phyloP scores from a whole-genome alignment of 2,113 vertebrate species.

The Chionodraco myersi region DNA sequence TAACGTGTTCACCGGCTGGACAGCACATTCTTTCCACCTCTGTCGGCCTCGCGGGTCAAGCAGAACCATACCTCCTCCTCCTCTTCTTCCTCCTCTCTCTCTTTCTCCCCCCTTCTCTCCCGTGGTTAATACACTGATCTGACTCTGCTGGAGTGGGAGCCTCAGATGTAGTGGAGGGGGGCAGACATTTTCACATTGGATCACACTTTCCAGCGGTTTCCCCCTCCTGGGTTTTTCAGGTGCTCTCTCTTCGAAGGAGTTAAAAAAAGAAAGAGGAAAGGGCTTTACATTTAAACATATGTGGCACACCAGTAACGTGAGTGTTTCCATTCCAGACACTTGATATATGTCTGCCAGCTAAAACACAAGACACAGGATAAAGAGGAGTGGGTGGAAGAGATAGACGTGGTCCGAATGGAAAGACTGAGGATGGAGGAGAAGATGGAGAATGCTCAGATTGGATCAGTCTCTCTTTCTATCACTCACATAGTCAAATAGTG shows the following conservation, averaged over 20 bases:
- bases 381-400: slow-evolving; percentile 35
- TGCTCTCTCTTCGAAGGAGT: slow-evolving; percentile 44
- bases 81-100: not conserved
- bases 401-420: slow-evolving; percentile 63
- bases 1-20: slow-evolving; percentile 83
- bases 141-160: slow-evolving; percentile 45
- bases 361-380: slow-evolving; percentile 64
- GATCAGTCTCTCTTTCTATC: slow-evolving; percentile 8
- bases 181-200: slow-evolving; percentile 62
- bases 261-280: slow-evolving; percentile 45
- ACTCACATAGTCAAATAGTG: not conserved
- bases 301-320: slow-evolving; percentile 71
- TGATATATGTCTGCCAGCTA: slow-evolving; percentile 71
- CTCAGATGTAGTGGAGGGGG: slow-evolving; percentile 35
- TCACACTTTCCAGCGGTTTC: slow-evolving; percentile 78
- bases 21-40: slow-evolving; percentile 83
- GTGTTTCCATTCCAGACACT: slow-evolving; percentile 75
- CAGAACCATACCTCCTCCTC: slow-evolving; percentile 65
- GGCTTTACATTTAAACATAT: slow-evolving; percentile 76
- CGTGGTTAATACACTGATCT: slow-evolving; percentile 50
- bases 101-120: not conserved
- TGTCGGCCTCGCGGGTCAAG: slow-evolving; percentile 78
- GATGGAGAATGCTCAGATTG: slow-evolving; percentile 22
- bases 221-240: slow-evolving; percentile 62
- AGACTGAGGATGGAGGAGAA: slow-evolving; percentile 40